Conservation (phyloP, 2,888 invertebrate genomes). For the Eudemis profundana region DNA sequence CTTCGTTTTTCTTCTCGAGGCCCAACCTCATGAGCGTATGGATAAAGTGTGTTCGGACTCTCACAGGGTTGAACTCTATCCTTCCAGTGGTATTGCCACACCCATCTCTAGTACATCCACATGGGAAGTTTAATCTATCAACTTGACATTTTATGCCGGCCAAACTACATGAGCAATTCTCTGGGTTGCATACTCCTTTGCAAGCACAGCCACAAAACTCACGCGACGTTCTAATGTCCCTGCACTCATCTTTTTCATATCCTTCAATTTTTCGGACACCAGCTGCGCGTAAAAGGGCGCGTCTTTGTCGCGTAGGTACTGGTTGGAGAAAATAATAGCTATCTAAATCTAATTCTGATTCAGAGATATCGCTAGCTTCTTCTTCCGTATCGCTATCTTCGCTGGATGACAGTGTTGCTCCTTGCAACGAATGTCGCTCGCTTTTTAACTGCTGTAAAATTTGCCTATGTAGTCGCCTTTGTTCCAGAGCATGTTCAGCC, state of each 20-base stretch:
- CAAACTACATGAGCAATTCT: conserved; percentile 96
- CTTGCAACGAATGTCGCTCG: conserved; percentile 86
- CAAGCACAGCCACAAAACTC: conserved; percentile 98
- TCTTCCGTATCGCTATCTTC: conserved; percentile 95
- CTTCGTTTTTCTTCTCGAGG: conserved; percentile 93
- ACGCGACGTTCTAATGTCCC: conserved; percentile 95
- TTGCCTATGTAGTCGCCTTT: conserved; percentile 93
- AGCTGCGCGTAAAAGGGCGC: conserved; percentile 94
- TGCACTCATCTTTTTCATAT: conserved; percentile 96
- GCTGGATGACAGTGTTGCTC: conserved; percentile 88
- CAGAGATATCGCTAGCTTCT: conserved; percentile 91
- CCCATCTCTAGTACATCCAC: conserved; percentile 97
- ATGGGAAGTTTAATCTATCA: conserved; percentile 97
- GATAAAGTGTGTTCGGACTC: conserved; percentile 98
- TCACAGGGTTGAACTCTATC: conserved; percentile 97
- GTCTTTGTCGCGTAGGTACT: conserved; percentile 95
- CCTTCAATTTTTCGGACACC: conserved; percentile 97
- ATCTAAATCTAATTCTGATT: conserved; percentile 94
- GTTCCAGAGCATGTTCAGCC: conserved; percentile 95
- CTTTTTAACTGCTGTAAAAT: conserved; percentile 90
- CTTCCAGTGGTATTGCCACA: conserved; percentile 97
- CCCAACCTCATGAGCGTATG: conserved; percentile 98
- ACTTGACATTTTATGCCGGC: conserved; percentile 99
- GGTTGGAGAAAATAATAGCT: conserved; percentile 96
- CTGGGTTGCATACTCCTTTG: conserved; percentile 97